Conservation (phyloP, 2,113 vertebrate genomes). For the Quiscalus mexicanus region DNA sequence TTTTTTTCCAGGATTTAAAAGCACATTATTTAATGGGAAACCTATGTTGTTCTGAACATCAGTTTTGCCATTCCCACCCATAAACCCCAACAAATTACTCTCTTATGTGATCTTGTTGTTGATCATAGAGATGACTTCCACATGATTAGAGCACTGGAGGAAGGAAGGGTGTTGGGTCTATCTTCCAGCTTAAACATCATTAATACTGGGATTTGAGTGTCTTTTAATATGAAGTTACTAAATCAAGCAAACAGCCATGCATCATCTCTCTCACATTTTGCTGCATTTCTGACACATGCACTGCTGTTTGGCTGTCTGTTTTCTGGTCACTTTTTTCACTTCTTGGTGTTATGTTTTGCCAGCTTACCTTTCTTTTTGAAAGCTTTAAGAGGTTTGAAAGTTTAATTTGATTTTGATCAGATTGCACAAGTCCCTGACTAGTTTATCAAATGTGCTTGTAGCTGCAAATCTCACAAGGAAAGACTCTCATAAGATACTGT, state of each 20-base stretch:
- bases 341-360: background rate
- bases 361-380: background rate
- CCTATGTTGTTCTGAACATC: background rate
- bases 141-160: background rate
- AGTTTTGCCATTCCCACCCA: background rate
- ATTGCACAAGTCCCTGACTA: background rate
- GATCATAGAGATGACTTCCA: background rate
- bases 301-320: background rate
- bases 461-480: background rate
- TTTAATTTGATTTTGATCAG: background rate
- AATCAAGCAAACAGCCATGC: background rate
- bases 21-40: background rate
- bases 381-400: background rate
- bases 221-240: background rate
- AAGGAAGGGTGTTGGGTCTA: background rate
- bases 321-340: background rate
- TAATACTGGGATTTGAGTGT: background rate
- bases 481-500: background rate
- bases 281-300: background rate
- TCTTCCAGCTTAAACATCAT: background rate
- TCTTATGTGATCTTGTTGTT: background rate
- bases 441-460: background rate
- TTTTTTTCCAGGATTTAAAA: background rate
- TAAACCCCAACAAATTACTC: background rate
- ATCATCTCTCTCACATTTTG: background rate